Percentiles rank a stretch among this genome's conserved stretches.
Evolutionary conservation across 2,797 vertebrate species (phyloP).

Genomic region (Crax fasciolata): DNA sequence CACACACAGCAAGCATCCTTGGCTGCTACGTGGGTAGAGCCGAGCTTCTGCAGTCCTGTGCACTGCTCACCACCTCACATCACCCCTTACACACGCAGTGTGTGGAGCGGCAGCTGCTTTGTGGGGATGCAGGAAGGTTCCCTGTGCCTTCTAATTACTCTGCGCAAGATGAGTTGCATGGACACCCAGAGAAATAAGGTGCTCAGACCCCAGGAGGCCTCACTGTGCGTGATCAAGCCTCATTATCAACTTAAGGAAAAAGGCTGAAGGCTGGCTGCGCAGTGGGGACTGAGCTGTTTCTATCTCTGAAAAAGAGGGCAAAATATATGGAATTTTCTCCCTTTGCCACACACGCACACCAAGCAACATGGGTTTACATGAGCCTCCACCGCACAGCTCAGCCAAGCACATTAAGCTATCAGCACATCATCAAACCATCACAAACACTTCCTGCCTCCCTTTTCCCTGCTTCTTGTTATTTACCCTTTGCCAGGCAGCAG

Average conservation of each 20-base stretch:
- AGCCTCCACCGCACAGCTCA: neutral
- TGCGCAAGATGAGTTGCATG: fast-evolving
- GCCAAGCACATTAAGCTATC: neutral
- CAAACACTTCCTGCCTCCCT: neutral
- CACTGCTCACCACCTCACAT: neutral
- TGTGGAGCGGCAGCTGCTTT: neutral
- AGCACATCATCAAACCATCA: slow-evolving; percentile 41
- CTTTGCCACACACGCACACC: slow-evolving; percentile 8
- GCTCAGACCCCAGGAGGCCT: neutral
- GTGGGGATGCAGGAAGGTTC: neutral
- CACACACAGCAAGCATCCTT: neutral
- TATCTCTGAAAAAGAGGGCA: neutral
- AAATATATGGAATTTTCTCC: neutral
- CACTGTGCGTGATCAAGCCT: neutral
- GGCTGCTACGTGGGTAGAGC: neutral
- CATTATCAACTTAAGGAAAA: neutral
- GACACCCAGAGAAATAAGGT: neutral
- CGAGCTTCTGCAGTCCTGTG: neutral
- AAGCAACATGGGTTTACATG: neutral
- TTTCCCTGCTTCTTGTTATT: neutral
- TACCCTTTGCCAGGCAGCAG: neutral
- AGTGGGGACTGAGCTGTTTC: neutral
- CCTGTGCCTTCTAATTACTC: neutral
- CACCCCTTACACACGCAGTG: neutral
- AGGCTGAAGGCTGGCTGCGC: neutral